Conservation (phyloP, 2,113 vertebrate genomes). For the Syrmaticus mikado region DNA sequence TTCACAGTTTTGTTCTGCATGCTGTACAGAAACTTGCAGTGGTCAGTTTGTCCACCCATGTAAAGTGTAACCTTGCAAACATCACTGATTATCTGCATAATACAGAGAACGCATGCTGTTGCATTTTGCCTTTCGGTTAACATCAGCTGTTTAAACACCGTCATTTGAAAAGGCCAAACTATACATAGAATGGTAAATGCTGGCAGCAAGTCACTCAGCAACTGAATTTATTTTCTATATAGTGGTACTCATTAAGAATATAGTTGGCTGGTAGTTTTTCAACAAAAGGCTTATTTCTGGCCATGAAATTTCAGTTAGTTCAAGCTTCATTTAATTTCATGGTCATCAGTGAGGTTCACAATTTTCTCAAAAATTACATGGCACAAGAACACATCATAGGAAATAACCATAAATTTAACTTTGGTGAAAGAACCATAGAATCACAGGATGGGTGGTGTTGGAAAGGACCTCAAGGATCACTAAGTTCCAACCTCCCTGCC, state of each 20-base stretch:
- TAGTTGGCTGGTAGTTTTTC: background rate
- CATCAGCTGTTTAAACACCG: conserved; percentile 21
- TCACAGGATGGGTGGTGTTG: too few relatives aligned
- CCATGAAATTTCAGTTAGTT: background rate
- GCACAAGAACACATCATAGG: background rate
- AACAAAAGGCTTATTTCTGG: background rate
- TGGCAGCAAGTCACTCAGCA: background rate
- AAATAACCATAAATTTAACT: background rate
- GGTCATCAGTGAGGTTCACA: background rate
- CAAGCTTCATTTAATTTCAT: background rate
- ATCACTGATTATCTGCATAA: background rate
- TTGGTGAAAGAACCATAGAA: background rate
- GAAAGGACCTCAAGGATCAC: too few relatives aligned
- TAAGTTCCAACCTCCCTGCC: too few relatives aligned
- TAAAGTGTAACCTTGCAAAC: background rate
- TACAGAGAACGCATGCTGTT: background rate
- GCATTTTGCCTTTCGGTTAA: conserved; percentile 21
- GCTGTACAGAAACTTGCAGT: background rate
- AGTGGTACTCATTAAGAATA: background rate
- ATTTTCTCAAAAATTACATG: background rate
- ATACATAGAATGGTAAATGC: background rate
- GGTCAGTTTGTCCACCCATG: background rate
- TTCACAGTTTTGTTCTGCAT: background rate
- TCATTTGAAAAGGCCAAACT: background rate
- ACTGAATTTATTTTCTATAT: background rate